Evolutionary conservation across 2,797 vertebrate species (phyloP).

Genomic region (Liparis tanakae): DNA sequence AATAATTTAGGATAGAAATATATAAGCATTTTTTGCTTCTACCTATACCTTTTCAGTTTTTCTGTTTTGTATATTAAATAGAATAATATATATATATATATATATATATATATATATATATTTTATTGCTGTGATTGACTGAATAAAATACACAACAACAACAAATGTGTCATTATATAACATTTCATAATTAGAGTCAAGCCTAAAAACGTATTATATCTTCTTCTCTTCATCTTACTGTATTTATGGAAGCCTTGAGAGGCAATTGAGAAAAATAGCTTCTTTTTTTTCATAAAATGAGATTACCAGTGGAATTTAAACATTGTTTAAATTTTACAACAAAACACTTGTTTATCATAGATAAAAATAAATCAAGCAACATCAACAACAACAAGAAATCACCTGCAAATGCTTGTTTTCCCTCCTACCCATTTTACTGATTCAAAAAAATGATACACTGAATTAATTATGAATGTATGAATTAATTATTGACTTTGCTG

Average conservation of each 20-base stretch:
- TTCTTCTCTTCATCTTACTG: neutral
- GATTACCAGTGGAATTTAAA: neutral
- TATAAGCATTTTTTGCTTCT: too few species aligned
- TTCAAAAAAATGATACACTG: neutral
- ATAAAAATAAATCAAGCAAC: neutral
- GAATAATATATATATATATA: too few species aligned
- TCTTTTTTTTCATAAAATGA: neutral
- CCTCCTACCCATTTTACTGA: neutral
- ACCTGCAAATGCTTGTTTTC: neutral
- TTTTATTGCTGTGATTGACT: too few species aligned
- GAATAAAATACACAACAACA: too few species aligned
- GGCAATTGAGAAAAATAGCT: neutral
- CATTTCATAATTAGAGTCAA: neutral
- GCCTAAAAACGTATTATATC: neutral
- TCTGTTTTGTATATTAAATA: too few species aligned
- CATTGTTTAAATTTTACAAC: too few species aligned
- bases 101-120: too few species aligned
- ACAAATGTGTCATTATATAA: neutral
- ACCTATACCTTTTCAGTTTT: too few species aligned
- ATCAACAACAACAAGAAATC: neutral
- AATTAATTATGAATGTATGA: neutral
- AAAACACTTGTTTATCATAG: neutral
- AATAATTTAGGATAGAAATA: too few species aligned
- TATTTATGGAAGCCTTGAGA: neutral
- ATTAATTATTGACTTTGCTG: neutral